A percentile compares a stretch with the other conserved stretches of the same genome.
Evolutionary conservation across 1,140 invertebrate species (phyloP).

Genomic region (Sycophila sp.): DNA sequence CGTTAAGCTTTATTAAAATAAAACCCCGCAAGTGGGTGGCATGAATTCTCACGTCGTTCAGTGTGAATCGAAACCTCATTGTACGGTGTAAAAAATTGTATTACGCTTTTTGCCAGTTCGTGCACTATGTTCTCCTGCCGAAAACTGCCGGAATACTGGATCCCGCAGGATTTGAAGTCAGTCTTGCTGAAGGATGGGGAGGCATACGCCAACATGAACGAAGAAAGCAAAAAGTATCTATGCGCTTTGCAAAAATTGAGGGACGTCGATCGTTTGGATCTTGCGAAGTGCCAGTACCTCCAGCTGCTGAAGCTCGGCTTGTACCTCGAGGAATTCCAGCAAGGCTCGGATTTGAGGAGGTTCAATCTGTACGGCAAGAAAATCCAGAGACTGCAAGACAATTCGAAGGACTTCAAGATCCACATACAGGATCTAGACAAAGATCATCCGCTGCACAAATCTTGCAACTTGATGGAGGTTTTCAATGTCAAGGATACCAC

Average conservation of each 20-base stretch:
- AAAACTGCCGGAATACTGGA: constrained; percentile 5
- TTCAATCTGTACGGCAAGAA: background rate
- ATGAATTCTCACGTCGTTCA: too few species aligned
- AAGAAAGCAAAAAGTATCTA: constrained; percentile 27
- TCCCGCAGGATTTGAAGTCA: background rate
- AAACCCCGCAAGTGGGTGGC: too few species aligned
- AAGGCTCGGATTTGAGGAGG: background rate
- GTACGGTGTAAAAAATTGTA: too few species aligned
- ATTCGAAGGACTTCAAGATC: background rate
- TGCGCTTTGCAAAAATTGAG: constrained; percentile 46
- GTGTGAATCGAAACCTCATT: too few species aligned
- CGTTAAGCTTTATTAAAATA: too few species aligned
- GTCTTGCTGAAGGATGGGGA: background rate
- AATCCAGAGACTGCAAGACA: background rate
- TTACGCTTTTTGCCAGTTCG: too few species aligned
- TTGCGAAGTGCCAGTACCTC: constrained; percentile 40
- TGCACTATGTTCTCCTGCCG: too few species aligned
- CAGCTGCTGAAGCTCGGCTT: constrained; percentile 7
- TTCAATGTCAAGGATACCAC: background rate
- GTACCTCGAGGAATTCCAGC: constrained; percentile 3
- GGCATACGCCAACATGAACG: background rate
- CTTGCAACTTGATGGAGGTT: background rate
- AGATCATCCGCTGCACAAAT: constrained; percentile 8
- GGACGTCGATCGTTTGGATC: constrained; percentile 60
- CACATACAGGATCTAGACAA: background rate